Evolutionary conservation across 2,797 vertebrate species (phyloP).

Genomic region (Lycodopsis pacificus): DNA sequence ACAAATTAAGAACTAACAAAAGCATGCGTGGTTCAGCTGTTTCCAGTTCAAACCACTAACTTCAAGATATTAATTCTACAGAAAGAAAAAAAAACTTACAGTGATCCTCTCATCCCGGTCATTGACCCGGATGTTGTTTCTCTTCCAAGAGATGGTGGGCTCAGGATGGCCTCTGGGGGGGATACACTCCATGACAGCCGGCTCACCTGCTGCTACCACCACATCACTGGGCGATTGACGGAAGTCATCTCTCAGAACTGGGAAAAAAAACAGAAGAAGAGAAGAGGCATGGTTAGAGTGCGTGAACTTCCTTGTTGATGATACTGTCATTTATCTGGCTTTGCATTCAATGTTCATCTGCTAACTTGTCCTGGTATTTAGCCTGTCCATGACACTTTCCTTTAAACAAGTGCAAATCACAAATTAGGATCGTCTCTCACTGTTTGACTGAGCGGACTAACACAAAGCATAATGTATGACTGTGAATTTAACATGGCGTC

Average conservation of each 20-base stretch:
- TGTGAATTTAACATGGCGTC: conserved; percentile 47
- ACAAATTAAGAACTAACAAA: not conserved
- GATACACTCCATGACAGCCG: conserved; percentile 95
- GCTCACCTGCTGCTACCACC: conserved; percentile 94
- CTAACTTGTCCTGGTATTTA: not conserved
- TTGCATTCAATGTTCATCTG: not conserved
- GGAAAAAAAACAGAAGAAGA: not conserved
- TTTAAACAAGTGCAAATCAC: conserved; percentile 20
- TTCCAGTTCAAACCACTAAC: not conserved
- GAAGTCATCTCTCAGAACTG: conserved; percentile 96
- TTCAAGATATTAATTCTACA: not conserved
- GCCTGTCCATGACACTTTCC: too few species aligned
- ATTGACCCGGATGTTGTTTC: conserved; percentile 87
- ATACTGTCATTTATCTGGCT: conserved; percentile 2
- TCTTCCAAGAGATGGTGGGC: conserved; percentile 95
- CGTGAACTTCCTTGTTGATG: conserved; percentile 4
- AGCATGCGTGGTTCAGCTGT: not conserved
- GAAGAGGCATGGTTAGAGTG: conserved; percentile 3
- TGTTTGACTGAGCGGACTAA: conserved; percentile 12
- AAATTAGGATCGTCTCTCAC: conserved; percentile 1
- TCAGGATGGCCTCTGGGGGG: conserved; percentile 95
- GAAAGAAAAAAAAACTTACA: conserved; percentile 77
- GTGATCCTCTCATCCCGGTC: conserved; percentile 93
- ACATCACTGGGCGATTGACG: conserved; percentile 93
- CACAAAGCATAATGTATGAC: conserved; percentile 19